Evolutionary conservation across 2,888 invertebrate species (phyloP), one percentile per base, ranked within the genome.

Genomic region (Hartigia nigra): DNA sequence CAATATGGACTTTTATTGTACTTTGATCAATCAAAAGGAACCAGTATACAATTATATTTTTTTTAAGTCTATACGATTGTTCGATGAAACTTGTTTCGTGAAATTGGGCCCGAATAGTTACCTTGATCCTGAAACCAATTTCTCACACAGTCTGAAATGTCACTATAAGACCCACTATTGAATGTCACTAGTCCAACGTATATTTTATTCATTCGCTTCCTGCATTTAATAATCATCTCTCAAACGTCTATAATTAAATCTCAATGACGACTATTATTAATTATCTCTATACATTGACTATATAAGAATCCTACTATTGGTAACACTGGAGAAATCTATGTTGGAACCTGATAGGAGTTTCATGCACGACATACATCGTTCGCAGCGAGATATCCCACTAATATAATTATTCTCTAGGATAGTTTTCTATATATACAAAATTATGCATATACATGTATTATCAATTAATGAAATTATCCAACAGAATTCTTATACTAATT

Each of bases 161-260:
- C 78, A 78, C 78, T 69, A 23, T 70, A 78, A 82, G 84, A 84
- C 85, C 84, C 81, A 84, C 84, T 84, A 85, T 85, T 84, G 79
- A 84, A 85, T 85, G 84, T 82, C 84, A 84, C 79, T 82, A 79
- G 85, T 85, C 81, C 83, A 84, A 81, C 82, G 80, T 79, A 83
- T 82, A 23, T 55, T 9, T 55, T 55, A 55, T 14, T 23, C 23
- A 9, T 55, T 1, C 55, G 14, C 9, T 23, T 55, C 23, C 23
- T 55, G 23, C 5, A 5, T 23, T 55, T 9, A 55, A 55, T n/a
- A 14, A 2, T 23, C 55, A 5, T 23, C 23, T 55, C 23, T 55
- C 23, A 55, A 55, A 1, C 2, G 23, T 23, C 9, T 9, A 1
- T 55, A 1, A 23, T 55, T 55, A 9, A 55, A 23, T 23, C 23